phyloP scores from a whole-genome alignment of 2,113 vertebrate genomes.

The Agelaius phoeniceus region DNA sequence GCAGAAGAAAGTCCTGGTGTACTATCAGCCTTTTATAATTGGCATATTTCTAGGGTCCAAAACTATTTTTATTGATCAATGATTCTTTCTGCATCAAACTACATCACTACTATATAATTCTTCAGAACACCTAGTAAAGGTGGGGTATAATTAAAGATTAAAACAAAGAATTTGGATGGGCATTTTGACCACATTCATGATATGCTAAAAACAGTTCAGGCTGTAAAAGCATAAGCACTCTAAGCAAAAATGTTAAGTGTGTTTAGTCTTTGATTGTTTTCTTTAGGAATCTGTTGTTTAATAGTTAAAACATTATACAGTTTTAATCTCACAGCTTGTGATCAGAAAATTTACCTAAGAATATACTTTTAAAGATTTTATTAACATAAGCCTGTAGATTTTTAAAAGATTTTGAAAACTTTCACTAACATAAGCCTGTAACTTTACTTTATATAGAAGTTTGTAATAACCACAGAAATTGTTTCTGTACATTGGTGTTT shows the following conservation, averaged over 20 bases:
- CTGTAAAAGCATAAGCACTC: neutral
- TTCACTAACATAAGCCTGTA: neutral
- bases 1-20: neutral
- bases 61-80: neutral
- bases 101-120: neutral
- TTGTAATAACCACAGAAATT: neutral
- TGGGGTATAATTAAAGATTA: neutral
- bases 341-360: neutral
- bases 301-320: neutral
- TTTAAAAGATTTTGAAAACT: neutral
- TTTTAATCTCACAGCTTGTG: neutral
- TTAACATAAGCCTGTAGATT: neutral
- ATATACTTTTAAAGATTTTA: neutral
- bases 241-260: neutral
- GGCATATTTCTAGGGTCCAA: neutral
- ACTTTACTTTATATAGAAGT: neutral
- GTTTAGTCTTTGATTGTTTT: neutral
- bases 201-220: neutral
- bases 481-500: neutral
- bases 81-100: neutral
- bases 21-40: neutral
- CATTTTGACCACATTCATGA: neutral
- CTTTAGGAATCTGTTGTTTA: neutral
- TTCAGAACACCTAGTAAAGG: neutral
- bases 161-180: neutral